These are phyloP conservation scores for Megaleporinus macrocephalus DNA, from an alignment of 2,113 vertebrate genomes.

Conservation along the genomic window DNA sequence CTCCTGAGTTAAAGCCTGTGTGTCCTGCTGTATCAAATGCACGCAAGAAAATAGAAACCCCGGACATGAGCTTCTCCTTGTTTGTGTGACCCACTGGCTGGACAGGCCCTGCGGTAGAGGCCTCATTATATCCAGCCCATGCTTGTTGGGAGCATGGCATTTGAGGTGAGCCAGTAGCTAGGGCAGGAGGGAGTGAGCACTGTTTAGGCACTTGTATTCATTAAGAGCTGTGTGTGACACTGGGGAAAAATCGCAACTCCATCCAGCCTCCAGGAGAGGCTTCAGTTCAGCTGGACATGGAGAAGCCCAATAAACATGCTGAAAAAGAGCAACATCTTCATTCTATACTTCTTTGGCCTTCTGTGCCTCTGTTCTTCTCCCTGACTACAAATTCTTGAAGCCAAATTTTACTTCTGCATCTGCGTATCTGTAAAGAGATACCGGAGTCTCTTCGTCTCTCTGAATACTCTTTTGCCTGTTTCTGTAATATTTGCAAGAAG, in stretches of 20 bases:
- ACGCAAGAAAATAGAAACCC: constrained; percentile 7
- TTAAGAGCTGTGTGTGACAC: constrained; percentile 48
- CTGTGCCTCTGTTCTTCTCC: not conserved
- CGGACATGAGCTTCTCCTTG: constrained; percentile 30
- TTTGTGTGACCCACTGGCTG: constrained; percentile 42
- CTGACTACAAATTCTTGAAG: not conserved
- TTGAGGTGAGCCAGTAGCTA: constrained; percentile 15
- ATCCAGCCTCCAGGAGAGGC: constrained; percentile 29
- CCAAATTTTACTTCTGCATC: not conserved
- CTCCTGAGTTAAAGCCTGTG: not conserved
- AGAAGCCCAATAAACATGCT: constrained; percentile 1
- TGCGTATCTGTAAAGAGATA: not conserved
- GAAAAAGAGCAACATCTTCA: constrained; percentile 27
- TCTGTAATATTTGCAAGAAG: too few species aligned
- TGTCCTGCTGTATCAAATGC: constrained; percentile 1
- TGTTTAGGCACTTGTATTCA: constrained; percentile 45
- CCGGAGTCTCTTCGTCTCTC: too few species aligned
- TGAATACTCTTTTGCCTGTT: too few species aligned
- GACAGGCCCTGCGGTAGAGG: constrained; percentile 34
- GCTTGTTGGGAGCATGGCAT: constrained; percentile 38
- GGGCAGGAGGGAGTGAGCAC: constrained; percentile 10
- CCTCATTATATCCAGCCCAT: constrained; percentile 38
- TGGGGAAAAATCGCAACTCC: constrained; percentile 12
- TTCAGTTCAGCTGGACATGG: constrained; percentile 31
- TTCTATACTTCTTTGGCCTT: constrained; percentile 4